phyloP scores from a whole-genome alignment of 2,888 invertebrate genomes.

The Malacosoma neustria region DNA sequence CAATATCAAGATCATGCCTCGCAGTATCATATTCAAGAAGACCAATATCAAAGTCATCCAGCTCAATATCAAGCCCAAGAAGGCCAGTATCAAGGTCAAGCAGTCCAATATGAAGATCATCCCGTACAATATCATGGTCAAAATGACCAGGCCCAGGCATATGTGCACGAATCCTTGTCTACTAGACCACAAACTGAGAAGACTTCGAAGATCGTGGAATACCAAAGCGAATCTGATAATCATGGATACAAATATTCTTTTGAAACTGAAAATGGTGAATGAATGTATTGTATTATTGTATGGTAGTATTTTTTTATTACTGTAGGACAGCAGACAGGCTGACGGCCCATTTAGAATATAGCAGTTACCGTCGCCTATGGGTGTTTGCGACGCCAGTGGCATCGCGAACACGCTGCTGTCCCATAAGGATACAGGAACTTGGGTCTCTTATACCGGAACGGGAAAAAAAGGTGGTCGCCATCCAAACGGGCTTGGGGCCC shows the following conservation, averaged over 20 bases:
- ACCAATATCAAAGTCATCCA: conserved; percentile 18
- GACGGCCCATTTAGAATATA: no score
- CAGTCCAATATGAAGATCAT: conserved; percentile 41
- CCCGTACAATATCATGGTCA: conserved; percentile 36
- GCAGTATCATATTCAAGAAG: not conserved
- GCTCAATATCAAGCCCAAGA: not conserved
- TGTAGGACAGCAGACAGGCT: no score
- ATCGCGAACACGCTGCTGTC: no score
- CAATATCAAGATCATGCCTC: conserved; percentile 34
- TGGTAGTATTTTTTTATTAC: no score
- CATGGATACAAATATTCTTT: conserved; percentile 62
- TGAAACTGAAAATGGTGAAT: conserved; percentile 77
- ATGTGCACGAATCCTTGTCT: conserved; percentile 4
- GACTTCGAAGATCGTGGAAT: conserved; percentile 38
- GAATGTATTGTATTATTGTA: not conserved
- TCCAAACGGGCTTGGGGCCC: no score
- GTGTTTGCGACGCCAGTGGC: no score
- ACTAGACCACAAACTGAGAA: conserved; percentile 27
- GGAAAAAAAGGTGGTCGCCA: no score
- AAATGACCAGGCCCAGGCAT: conserved; percentile 30
- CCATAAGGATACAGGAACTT: no score
- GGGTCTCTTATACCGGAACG: no score
- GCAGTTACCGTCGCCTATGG: no score
- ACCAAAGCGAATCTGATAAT: conserved; percentile 35
- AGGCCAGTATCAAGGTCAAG: conserved; percentile 12